These are phyloP conservation scores for Temnothorax longispinosus DNA, from an alignment of 1,140 invertebrate genomes.

Conservation along the genomic window DNA sequence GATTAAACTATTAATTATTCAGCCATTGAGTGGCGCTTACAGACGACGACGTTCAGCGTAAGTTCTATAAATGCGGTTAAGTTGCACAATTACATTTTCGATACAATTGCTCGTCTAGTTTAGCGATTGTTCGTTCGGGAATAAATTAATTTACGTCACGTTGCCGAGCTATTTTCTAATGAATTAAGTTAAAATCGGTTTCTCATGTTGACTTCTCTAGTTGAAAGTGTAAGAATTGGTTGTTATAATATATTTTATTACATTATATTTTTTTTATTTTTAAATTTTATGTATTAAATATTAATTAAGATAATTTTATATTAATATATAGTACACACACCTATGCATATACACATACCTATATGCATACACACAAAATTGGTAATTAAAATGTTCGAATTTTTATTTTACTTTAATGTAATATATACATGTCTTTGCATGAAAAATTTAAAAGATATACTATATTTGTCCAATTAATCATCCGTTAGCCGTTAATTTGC, in stretches of 20 bases:
- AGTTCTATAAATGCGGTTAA: conserved; percentile 47
- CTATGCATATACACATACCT: too few species aligned
- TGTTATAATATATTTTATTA: not conserved
- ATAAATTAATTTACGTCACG: conserved; percentile 28
- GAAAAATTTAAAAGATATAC: not conserved
- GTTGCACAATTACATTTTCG: conserved; percentile 24
- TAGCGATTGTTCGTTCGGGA: not conserved
- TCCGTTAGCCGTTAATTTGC: not conserved
- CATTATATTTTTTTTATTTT: not conserved
- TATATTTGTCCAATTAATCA: not conserved
- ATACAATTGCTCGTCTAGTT: conserved; percentile 11
- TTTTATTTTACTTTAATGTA: not conserved
- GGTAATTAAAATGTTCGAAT: not conserved
- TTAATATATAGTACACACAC: not conserved
- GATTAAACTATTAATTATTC: conserved; percentile 74
- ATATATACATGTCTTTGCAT: not conserved
- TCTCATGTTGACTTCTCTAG: too few species aligned
- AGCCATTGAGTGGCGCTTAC: not conserved
- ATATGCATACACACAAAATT: not conserved
- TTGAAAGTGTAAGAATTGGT: not conserved
- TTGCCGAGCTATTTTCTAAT: not conserved
- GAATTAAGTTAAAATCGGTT: not conserved
- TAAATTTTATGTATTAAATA: not conserved
- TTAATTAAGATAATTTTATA: not conserved
- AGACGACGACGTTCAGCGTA: conserved; percentile 43